Conservation (phyloP, 2,797 vertebrate species). For the Nasua narica region DNA sequence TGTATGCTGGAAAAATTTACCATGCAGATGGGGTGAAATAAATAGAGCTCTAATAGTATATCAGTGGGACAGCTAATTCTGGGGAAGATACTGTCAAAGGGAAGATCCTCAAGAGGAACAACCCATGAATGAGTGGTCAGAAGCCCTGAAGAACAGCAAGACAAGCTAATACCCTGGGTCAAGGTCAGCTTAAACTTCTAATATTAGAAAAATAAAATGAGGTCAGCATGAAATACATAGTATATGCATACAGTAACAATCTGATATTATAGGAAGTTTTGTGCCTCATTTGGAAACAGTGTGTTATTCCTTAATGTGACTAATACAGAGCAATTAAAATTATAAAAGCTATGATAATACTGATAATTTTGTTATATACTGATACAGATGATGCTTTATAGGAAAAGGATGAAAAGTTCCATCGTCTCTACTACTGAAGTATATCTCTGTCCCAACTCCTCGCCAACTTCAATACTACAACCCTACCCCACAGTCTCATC, state of each 20-base stretch:
- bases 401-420: neutral
- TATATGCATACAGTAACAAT: neutral
- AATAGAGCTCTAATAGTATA: neutral
- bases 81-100: neutral
- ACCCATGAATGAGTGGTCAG: neutral
- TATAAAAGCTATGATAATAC: neutral
- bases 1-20: neutral
- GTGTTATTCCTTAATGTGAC: neutral
- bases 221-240: neutral
- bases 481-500: neutral
- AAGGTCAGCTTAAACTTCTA: neutral
- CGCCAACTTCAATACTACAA: neutral
- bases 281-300: neutral
- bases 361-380: neutral
- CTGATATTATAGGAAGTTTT: neutral
- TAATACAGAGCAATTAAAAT: neutral
- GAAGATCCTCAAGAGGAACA: neutral
- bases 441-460: neutral
- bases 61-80: fast-evolving
- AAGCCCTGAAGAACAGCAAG: neutral
- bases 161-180: neutral
- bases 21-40: neutral
- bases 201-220: neutral
- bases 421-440: neutral
- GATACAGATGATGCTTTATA: neutral